A percentile compares a stretch with the other conserved stretches of the same genome.
phyloP scores from a whole-genome alignment of 1,140 invertebrate species.

The Lasioglossum albipes region DNA sequence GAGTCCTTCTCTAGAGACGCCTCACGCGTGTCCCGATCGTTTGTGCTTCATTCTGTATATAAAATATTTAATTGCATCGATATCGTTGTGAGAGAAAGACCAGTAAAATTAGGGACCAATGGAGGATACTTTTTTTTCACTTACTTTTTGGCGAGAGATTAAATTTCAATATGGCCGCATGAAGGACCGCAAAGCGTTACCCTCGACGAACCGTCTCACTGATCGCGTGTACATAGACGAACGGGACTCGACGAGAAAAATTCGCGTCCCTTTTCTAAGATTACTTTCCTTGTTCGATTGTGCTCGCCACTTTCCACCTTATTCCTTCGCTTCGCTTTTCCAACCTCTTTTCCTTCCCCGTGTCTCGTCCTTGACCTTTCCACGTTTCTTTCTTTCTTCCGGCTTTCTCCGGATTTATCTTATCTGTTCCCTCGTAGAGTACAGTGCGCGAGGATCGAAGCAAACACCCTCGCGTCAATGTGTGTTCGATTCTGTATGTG shows the following conservation, averaged over 20 bases:
- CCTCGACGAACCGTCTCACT: not conserved
- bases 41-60: too few relatives aligned
- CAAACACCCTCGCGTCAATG: not conserved
- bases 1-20: too few relatives aligned
- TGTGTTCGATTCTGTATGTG: conserved; percentile 81
- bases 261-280: not conserved
- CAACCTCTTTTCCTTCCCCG: not conserved
- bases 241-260: not conserved
- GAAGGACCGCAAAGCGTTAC: not conserved
- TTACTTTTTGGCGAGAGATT: not conserved
- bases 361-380: not conserved
- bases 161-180: too few relatives aligned
- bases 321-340: not conserved
- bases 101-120: not conserved
- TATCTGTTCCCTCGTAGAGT: conserved; percentile 36
- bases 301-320: not conserved
- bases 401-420: not conserved
- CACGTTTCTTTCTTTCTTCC: not conserved
- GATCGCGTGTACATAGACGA: conserved; percentile 4
- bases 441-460: conserved; percentile 71
- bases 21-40: too few relatives aligned
- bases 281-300: not conserved
- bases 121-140: too few relatives aligned
- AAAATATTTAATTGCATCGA: too few relatives aligned
- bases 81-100: not conserved